phyloP scores from a whole-genome alignment of 2,888 invertebrate species.

The Chrysotoxum bicinctum region DNA sequence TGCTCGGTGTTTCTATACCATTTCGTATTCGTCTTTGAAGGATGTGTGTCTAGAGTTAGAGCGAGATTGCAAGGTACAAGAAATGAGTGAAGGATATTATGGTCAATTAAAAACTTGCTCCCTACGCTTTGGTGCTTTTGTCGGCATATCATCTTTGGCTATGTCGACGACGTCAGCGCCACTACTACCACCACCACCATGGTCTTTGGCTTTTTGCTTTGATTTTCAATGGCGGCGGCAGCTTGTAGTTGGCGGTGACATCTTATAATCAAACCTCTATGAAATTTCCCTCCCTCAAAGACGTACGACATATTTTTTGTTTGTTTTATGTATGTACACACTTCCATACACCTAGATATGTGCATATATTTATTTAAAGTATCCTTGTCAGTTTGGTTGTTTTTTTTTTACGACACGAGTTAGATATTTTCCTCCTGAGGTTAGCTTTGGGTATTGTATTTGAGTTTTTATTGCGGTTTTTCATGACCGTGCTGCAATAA shows the following conservation, averaged over 20 bases:
- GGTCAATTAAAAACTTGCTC: slow-evolving; percentile 65
- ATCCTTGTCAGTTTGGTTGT: slow-evolving; percentile 26
- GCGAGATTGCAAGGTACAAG: slow-evolving; percentile 10
- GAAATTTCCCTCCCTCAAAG: background rate
- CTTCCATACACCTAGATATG: background rate
- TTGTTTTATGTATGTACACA: background rate
- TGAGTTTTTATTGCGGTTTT: slow-evolving; percentile 46
- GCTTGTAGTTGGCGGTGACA: slow-evolving; percentile 30
- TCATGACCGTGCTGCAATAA: slow-evolving; percentile 22
- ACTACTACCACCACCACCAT: background rate
- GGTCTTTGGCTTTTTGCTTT: background rate
- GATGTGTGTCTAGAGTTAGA: slow-evolving; percentile 40
- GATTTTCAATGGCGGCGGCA: slow-evolving; percentile 8
- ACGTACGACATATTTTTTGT: background rate
- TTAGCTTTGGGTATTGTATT: slow-evolving; percentile 35
- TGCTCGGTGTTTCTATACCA: background rate
- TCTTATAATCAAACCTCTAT: slow-evolving; percentile 33
- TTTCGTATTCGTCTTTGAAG: slow-evolving; percentile 11
- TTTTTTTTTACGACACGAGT: slow-evolving; percentile 35
- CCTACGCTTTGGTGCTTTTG: slow-evolving; percentile 27
- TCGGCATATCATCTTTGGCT: background rate
- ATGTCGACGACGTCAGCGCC: background rate
- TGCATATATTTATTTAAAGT: background rate
- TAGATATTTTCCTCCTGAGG: background rate
- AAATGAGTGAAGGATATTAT: slow-evolving; percentile 36